Conservation (phyloP, 1,140 invertebrate genomes). For the Procambarus virginalis region DNA sequence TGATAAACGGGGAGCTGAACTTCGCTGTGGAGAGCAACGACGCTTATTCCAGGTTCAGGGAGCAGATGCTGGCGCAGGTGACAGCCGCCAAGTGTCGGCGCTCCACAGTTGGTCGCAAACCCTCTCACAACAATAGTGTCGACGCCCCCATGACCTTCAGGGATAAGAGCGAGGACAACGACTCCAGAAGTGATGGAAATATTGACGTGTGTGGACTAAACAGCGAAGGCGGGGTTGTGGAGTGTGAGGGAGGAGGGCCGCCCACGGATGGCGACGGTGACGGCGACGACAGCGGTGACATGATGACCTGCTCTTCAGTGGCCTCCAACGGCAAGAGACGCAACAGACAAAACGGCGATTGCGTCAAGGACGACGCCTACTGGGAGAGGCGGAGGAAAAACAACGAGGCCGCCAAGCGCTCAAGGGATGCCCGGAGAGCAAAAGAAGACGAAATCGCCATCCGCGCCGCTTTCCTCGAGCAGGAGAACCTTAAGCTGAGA, state of each 20-base stretch:
- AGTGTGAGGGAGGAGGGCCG: background rate
- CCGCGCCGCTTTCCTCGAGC: conserved; percentile 88
- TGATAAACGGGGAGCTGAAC: conserved; percentile 72
- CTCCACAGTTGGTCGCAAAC: background rate
- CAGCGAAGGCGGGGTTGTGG: background rate
- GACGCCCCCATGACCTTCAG: background rate
- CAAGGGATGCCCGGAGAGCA: conserved; percentile 88
- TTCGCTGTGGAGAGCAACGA: conserved; percentile 77
- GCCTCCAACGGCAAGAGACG: conserved; percentile 34
- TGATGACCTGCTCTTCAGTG: background rate
- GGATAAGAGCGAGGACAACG: background rate
- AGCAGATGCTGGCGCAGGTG: conserved; percentile 80
- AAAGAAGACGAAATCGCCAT: conserved; percentile 96
- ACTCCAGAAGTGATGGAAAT: background rate
- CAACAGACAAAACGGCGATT: conserved; percentile 30
- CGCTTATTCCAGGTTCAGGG: conserved; percentile 81
- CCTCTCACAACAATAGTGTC: background rate
- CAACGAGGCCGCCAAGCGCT: conserved; percentile 96
- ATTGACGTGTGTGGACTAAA: background rate
- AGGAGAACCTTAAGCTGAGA: conserved; percentile 83
- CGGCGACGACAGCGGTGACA: background rate
- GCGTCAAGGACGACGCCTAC: conserved; percentile 68
- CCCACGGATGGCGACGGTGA: background rate
- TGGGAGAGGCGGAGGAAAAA: conserved; percentile 86
- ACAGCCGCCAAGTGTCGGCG: conserved; percentile 77